A percentile compares a stretch with the other conserved stretches of the same genome.
Evolutionary conservation across 1,140 invertebrate species (phyloP).

Genomic region (Paramacrobiotus metropolitanus): DNA sequence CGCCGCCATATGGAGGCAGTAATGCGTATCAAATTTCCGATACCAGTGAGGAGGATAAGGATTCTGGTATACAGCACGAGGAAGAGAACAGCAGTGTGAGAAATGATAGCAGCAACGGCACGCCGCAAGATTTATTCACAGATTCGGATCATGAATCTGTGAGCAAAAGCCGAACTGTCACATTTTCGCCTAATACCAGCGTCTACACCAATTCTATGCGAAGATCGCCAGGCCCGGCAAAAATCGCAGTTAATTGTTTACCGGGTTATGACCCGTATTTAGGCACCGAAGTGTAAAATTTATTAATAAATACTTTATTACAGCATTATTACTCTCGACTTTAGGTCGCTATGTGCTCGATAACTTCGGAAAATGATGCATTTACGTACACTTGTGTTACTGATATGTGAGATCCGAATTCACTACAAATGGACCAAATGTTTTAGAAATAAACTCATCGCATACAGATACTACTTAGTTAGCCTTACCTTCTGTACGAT

Average conservation of each 20-base stretch:
- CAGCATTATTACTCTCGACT: too few species aligned
- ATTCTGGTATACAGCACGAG: slow-evolving; percentile 1
- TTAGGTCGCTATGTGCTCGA: too few species aligned
- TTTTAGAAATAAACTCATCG: background rate
- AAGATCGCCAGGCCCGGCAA: background rate
- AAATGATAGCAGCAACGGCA: background rate
- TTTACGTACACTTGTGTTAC: background rate
- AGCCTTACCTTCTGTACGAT: background rate
- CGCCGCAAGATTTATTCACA: background rate
- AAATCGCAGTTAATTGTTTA: background rate
- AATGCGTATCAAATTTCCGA: background rate
- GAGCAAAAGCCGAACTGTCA: background rate
- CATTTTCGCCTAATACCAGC: background rate
- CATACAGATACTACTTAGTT: background rate
- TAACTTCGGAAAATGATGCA: too few species aligned
- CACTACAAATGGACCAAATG: background rate
- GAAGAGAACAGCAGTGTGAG: background rate
- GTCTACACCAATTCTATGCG: background rate
- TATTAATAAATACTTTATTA: background rate
- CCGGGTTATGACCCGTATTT: background rate
- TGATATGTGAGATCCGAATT: background rate
- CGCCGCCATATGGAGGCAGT: background rate
- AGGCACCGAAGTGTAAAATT: background rate
- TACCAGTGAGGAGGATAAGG: background rate
- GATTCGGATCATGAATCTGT: background rate